A percentile compares a stretch with the other conserved stretches of the same genome.
phyloP scores from a whole-genome alignment of 2,113 vertebrate species.

The Nannospalax galili region DNA sequence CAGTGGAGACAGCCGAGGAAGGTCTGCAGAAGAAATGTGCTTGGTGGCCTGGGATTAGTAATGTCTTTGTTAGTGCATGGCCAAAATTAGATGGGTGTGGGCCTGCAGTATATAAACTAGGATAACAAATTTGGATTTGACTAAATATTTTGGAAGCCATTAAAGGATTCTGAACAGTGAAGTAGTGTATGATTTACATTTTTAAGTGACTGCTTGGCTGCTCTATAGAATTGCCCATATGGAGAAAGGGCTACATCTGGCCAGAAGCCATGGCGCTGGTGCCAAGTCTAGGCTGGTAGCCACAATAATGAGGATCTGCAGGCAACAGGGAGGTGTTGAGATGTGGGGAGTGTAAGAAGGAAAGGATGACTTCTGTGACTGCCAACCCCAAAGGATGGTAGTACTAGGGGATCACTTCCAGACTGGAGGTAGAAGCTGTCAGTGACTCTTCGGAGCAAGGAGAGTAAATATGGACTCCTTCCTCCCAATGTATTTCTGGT shows the following conservation, averaged over 20 bases:
- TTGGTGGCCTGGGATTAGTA: rapidly evolving
- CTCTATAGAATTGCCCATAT: not conserved
- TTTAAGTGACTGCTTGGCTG: not conserved
- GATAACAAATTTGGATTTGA: not conserved
- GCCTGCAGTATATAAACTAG: not conserved
- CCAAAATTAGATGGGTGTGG: not conserved
- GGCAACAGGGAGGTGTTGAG: not conserved
- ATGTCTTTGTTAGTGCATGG: not conserved
- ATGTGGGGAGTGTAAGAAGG: not conserved
- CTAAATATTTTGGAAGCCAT: not conserved
- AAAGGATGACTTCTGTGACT: not conserved
- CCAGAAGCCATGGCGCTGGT: not conserved
- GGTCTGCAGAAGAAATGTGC: not conserved
- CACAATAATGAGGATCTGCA: not conserved
- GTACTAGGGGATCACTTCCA: not conserved
- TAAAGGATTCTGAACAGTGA: not conserved
- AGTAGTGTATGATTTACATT: not conserved
- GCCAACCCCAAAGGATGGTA: not conserved
- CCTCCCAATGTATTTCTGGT: not conserved
- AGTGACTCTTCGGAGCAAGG: not conserved
- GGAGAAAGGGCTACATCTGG: not conserved
- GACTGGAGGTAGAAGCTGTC: too few species aligned
- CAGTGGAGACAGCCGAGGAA: not conserved
- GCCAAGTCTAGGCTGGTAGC: not conserved
- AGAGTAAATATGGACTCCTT: not conserved